Evolutionary conservation across 2,797 vertebrate genomes (phyloP).

Genomic region (Myripristis jacobus): DNA sequence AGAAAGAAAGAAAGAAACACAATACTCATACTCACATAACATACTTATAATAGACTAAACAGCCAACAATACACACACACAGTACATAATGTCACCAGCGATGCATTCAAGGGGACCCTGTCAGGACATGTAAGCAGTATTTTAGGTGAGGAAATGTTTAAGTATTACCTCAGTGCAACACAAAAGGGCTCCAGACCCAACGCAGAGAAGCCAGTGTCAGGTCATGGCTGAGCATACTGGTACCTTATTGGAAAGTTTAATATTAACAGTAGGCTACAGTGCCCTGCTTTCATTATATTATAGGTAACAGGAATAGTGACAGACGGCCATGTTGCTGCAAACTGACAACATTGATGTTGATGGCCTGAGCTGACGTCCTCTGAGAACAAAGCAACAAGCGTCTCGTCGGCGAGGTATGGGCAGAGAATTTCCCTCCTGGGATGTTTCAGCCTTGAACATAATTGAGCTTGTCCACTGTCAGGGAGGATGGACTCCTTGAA

Average conservation of each 20-base stretch:
- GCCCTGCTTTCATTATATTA: constrained; percentile 38
- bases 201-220: too few species aligned
- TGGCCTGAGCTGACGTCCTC: constrained; percentile 54
- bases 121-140: too few species aligned
- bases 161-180: too few species aligned
- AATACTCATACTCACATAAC: too few species aligned
- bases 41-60: not conserved
- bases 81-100: not conserved
- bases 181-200: too few species aligned
- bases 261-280: constrained; percentile 40
- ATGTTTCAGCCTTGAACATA: constrained; percentile 69
- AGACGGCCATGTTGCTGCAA: constrained; percentile 62
- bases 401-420: constrained; percentile 64
- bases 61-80: too few species aligned
- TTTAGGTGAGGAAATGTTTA: too few species aligned
- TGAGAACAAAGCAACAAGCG: constrained; percentile 50
- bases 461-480: constrained; percentile 66
- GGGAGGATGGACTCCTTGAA: constrained; percentile 63
- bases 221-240: not conserved
- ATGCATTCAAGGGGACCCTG: too few species aligned
- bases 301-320: constrained; percentile 65
- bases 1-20: too few species aligned
- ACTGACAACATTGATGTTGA: constrained; percentile 63
- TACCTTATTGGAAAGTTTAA: constrained; percentile 50
- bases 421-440: constrained; percentile 68